Base-by-base conservation (phyloP, 2,888 invertebrate genomes). In the Syrista parreyssii region DNA sequence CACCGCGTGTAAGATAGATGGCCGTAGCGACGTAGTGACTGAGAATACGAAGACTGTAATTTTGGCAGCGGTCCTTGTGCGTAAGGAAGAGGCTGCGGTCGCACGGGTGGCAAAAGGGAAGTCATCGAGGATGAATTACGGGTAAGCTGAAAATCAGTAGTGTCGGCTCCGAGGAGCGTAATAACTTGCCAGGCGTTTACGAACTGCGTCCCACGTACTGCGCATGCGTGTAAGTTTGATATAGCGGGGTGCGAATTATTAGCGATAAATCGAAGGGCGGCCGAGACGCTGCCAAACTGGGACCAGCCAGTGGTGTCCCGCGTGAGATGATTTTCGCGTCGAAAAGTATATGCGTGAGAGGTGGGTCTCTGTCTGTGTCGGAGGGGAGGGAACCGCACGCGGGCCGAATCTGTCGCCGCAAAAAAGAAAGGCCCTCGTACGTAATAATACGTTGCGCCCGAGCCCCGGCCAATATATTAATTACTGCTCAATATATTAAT, bases 401-500 rank as follows among this genome's bases (percentile, higher is more conserved):
- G 79, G 80, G 77, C 81, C 80, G 82, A 84, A 86, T 85, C 85
- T 87, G 86, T 87, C 86, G 86, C 82, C 80, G 80, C 79, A 81
- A 83, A 81, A 76, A 74, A 79, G 79, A 78, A 77, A 74, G 68
- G 34, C 77, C 30, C n/a, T 40, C 80, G 78, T 73, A 68, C 77
- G 81, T 90, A 90, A 90, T 89, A 87, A 89, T 83, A 89, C 83
- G 88, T 88, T 89, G 82, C 85, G 79, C 82, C 78, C 79, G 81
- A 73, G 83, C 79, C 81, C 84, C 83, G 78, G 76, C 85, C 88
- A 88, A 89, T 89, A 89, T 89, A 89, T 90, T 90, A 90, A 90
- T 90, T 89, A 89, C 87, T 86, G 86, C 85, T 87, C 88, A 88
- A 88, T 89, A 89, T 88, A 89, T 88, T 90, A 90, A 90, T 90